Evolutionary conservation across 1,140 invertebrate genomes (phyloP), one percentile per base, ranked within the genome.

Genomic region (Papilio helenus): DNA sequence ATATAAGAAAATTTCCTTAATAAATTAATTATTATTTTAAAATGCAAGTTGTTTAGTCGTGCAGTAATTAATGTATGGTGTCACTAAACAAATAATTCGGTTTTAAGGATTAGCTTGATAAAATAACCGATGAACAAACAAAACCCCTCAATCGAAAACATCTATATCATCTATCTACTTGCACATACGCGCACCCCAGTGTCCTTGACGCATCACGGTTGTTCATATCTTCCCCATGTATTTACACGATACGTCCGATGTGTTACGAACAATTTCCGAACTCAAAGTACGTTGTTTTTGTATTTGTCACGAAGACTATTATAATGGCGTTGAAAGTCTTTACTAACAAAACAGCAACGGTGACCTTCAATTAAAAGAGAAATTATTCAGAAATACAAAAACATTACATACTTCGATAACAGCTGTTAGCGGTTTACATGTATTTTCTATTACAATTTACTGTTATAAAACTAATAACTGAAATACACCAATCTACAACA

Each of bases 171-270:
- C 8, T 42, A 29, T 72, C 51, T 72, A 72, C 65, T 79, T 79
- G 85, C 85, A 89, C 86, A 89, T 88, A 84, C 86, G 86, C 85
- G 85, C 85, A 83, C 81, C 81, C 49, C 61, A 82, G 81, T 85
- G 85, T 81, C 87, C 86, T 89, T 88, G 86, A 84, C 85, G 76
- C 61, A 68, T 29, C 61, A 68, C 61, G 26, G 26, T 34, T 72
- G 61, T 76, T 42, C 29, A 73, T 79, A 39, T 44, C 61, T 29
- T 58, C 77, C 58, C 77, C 61, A 72, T 51, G 26, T 55, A n/a
- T 58, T 18, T 76, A 65, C 58, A 34, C 23, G 3, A 26, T 65
- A 65, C 4, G 14, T 65, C 23, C 1, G 23, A 1, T 65, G 61
- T 65, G 20, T 26, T 65, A 65, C 26, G 39, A 72, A 72, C 71